Percentiles rank a stretch among this genome's conserved stretches.
Evolutionary conservation across 2,888 invertebrate genomes (phyloP).

Genomic region (Acronicta aceris): DNA sequence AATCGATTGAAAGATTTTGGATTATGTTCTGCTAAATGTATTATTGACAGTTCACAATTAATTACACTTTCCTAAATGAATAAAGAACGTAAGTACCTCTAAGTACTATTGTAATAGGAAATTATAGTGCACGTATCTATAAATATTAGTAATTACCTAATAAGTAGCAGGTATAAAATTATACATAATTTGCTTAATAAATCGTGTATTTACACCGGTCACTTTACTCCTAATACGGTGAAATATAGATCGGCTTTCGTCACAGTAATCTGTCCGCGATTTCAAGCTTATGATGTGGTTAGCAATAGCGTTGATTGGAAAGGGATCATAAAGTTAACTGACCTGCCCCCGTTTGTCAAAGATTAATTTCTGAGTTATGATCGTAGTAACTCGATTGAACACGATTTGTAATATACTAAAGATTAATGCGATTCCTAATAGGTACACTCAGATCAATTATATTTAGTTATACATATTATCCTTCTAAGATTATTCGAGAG

Average conservation of each 20-base stretch:
- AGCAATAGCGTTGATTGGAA: slow-evolving; percentile 19
- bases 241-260: slow-evolving; percentile 35
- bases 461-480: too few species aligned
- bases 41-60: too few species aligned
- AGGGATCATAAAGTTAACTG: slow-evolving; percentile 15
- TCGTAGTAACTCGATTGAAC: neutral
- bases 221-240: slow-evolving; percentile 15
- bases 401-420: neutral
- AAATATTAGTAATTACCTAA: slow-evolving; percentile 20
- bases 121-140: too few species aligned
- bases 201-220: slow-evolving; percentile 27
- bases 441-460: too few species aligned
- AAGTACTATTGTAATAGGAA: too few species aligned
- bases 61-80: too few species aligned
- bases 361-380: slow-evolving; percentile 5
- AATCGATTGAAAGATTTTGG: too few species aligned
- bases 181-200: slow-evolving; percentile 17
- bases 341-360: slow-evolving; percentile 8
- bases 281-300: slow-evolving; percentile 14
- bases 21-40: too few species aligned
- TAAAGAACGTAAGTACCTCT: too few species aligned
- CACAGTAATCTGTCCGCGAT: slow-evolving; percentile 14
- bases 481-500: too few species aligned
- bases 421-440: too few species aligned
- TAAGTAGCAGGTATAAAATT: slow-evolving; percentile 19